These are phyloP conservation scores for Danio jaintianensis DNA, from an alignment of 2,797 vertebrate genomes.

Conservation along the genomic window DNA sequence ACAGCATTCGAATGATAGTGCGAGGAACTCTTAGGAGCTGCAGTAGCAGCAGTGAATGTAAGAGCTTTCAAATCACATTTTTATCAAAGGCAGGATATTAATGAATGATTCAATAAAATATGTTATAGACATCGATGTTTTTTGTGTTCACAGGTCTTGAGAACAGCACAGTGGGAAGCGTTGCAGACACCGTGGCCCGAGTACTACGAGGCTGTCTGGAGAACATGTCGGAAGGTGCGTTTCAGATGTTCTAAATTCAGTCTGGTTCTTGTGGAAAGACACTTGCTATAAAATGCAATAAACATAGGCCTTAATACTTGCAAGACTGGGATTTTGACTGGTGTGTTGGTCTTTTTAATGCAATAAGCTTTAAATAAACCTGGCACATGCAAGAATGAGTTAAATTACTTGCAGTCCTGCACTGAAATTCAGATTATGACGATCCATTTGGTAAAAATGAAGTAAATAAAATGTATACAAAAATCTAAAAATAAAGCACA, in stretches of 20 bases:
- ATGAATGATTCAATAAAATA: slow-evolving; percentile 6
- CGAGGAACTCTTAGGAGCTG: slow-evolving; percentile 87
- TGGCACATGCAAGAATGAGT: too few species aligned
- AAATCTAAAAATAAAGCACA: background rate
- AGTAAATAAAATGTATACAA: background rate
- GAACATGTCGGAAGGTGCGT: slow-evolving; percentile 82
- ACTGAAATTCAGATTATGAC: too few species aligned
- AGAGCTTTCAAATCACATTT: slow-evolving; percentile 50
- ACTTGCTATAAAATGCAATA: background rate
- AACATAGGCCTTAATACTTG: too few species aligned
- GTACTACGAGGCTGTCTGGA: slow-evolving; percentile 85
- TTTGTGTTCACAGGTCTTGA: slow-evolving; percentile 79
- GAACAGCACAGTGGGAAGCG: slow-evolving; percentile 86
- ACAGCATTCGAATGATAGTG: slow-evolving; percentile 87
- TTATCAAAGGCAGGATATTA: background rate
- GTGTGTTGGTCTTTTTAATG: too few species aligned
- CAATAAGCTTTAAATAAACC: too few species aligned
- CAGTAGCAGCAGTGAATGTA: slow-evolving; percentile 89
- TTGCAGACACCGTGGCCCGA: slow-evolving; percentile 84
- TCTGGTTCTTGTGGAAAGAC: background rate
- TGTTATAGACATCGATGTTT: slow-evolving; percentile 37
- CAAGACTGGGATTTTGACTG: too few species aligned
- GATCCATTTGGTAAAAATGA: background rate
- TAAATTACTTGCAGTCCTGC: too few species aligned
- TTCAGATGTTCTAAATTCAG: background rate